Evolutionary conservation across 2,797 vertebrate species (phyloP).

Genomic region (Lemur catta): DNA sequence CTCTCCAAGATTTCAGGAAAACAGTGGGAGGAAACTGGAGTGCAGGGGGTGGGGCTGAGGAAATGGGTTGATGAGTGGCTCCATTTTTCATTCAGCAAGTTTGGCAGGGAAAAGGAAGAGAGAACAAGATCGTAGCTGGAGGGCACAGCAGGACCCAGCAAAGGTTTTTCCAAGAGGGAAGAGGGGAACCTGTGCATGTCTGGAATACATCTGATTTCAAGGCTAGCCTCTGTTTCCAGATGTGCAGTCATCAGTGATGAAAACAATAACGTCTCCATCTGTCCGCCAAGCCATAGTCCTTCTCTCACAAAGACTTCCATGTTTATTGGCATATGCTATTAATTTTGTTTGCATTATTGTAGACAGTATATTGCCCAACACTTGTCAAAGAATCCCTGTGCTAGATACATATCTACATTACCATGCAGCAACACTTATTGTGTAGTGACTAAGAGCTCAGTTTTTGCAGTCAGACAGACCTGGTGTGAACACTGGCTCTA

Average conservation of each 20-base stretch:
- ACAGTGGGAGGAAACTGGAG: background rate
- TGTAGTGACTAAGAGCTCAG: background rate
- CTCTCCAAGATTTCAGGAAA: conserved; percentile 19
- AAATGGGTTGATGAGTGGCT: conserved; percentile 54
- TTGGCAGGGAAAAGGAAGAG: conserved; percentile 58
- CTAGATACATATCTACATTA: background rate
- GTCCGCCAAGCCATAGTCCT: background rate
- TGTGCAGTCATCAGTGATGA: background rate
- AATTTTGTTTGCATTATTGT: conserved; percentile 12
- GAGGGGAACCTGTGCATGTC: conserved; percentile 5
- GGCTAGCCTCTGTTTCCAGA: conserved; percentile 58
- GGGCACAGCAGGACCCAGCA: conserved; percentile 68
- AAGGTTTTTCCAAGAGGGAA: conserved; percentile 58
- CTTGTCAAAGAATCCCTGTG: background rate
- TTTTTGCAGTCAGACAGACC: background rate
- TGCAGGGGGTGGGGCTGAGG: conserved; percentile 38
- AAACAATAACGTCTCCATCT: conserved; percentile 17
- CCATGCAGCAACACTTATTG: background rate
- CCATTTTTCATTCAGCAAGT: conserved; percentile 66
- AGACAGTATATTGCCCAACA: background rate
- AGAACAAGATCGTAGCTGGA: conserved; percentile 60
- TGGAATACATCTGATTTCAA: conserved; percentile 69
- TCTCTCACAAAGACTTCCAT: background rate
- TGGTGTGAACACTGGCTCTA: background rate
- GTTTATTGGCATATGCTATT: conserved; percentile 5